Evolutionary conservation across 2,888 invertebrate genomes (phyloP).

Genomic region (Polylopha cassiicola): DNA sequence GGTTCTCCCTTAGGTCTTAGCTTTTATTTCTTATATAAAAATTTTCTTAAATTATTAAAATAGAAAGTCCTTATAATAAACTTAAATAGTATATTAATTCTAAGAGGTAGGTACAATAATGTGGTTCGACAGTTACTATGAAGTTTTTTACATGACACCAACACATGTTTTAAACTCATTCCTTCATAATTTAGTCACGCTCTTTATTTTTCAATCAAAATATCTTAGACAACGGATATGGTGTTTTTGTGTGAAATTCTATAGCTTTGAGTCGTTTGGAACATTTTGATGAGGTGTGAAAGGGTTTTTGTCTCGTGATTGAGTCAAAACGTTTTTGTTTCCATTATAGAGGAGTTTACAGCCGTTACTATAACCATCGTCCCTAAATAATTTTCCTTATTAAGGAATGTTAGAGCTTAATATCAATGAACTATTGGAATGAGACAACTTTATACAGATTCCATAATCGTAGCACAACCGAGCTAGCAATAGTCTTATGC

Average conservation of each 20-base stretch:
- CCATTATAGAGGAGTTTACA: conserved; percentile 25
- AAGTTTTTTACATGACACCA: conserved; percentile 2
- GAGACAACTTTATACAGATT: no score
- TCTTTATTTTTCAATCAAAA: conserved; percentile 75
- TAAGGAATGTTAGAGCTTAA: no score
- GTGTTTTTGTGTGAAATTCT: conserved; percentile 47
- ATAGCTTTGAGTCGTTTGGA: conserved; percentile 47
- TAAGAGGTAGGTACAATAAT: background rate
- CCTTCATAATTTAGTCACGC: conserved; percentile 55
- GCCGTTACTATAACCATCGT: conserved; percentile 1
- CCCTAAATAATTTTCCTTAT: no score
- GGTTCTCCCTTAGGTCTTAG: no score
- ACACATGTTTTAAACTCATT: conserved; percentile 22
- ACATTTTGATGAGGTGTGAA: conserved; percentile 71
- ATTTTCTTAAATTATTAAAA: no score
- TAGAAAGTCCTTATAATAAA: no score
- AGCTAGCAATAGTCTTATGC: no score
- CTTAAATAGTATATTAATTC: no score
- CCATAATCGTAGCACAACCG: no score
- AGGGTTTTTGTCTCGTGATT: conserved; percentile 59
- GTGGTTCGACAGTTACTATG: background rate
- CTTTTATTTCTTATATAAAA: no score
- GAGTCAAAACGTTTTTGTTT: conserved; percentile 56
- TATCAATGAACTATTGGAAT: no score
- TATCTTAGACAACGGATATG: conserved; percentile 62